Conservation (phyloP, 2,113 vertebrate genomes). For the Tauraco erythrolophus region DNA sequence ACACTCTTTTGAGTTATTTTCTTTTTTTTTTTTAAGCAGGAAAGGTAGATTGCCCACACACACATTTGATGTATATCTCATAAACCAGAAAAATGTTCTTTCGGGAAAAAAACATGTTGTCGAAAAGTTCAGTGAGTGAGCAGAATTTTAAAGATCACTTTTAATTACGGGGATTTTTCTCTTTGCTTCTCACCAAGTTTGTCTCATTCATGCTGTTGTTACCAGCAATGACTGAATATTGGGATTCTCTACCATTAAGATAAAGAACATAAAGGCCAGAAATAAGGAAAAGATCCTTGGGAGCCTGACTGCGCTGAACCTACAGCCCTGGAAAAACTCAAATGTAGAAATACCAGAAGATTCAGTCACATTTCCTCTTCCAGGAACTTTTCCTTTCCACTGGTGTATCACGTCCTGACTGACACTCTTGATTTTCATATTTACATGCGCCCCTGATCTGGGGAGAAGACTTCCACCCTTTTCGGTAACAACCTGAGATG, state of each 20-base stretch:
- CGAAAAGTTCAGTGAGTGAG: not conserved
- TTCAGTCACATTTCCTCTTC: not conserved
- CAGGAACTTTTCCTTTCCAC: not conserved
- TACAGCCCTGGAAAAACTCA: not conserved
- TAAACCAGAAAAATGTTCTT: not conserved
- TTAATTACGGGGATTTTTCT: not conserved
- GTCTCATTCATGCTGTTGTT: not conserved
- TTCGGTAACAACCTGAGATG: not conserved
- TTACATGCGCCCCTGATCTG: fast-evolving
- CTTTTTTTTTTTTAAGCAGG: not conserved
- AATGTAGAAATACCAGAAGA: not conserved
- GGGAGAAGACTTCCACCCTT: not conserved
- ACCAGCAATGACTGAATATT: not conserved
- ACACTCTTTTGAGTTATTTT: too few relatives aligned
- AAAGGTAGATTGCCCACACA: too few relatives aligned
- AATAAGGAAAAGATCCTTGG: not conserved
- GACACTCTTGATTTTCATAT: not conserved
- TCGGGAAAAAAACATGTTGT: not conserved
- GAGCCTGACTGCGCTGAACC: not conserved
- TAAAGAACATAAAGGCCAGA: not conserved
- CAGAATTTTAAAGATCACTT: not conserved
- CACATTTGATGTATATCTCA: not conserved
- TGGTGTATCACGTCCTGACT: not conserved
- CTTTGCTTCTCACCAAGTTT: not conserved
- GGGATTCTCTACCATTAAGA: not conserved